Percentiles rank a stretch among this genome's conserved stretches.
Evolutionary conservation across 1,140 invertebrate species (phyloP).

Genomic region (Lasioglossum baleicum): DNA sequence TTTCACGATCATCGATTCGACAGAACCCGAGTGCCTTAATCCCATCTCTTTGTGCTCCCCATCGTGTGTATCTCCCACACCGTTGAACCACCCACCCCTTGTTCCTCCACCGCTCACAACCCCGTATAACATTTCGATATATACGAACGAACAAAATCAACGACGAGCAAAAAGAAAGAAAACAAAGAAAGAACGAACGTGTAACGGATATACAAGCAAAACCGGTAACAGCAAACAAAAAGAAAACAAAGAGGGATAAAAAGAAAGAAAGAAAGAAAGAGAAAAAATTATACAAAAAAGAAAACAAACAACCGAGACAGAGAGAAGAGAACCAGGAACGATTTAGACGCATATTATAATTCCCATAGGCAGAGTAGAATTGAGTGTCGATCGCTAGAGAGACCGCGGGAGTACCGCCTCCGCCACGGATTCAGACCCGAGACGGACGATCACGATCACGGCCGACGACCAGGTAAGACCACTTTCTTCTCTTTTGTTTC

Average conservation of each 20-base stretch:
- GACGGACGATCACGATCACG: conserved; percentile 19
- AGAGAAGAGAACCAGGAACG: conserved; percentile 45
- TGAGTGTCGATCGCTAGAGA: conserved; percentile 65
- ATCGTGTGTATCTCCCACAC: conserved; percentile 6
- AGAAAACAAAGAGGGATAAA: neutral
- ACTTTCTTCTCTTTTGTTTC: conserved; percentile 20
- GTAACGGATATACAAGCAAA: neutral
- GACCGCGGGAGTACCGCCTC: conserved; percentile 38
- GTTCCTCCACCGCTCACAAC: neutral
- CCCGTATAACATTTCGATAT: neutral
- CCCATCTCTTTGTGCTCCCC: conserved; percentile 43
- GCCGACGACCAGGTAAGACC: conserved; percentile 57
- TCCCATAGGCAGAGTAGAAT: conserved; percentile 62
- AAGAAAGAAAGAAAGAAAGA: neutral
- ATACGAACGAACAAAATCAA: conserved; percentile 11
- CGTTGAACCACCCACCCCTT: too few relatives aligned
- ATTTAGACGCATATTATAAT: conserved; percentile 66
- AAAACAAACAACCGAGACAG: conserved; percentile 29
- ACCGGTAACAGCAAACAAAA: neutral
- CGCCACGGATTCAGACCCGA: conserved; percentile 34
- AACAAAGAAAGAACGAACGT: neutral
- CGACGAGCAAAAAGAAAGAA: conserved; percentile 3
- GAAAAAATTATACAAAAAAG: neutral
- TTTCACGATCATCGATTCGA: conserved; percentile 59
- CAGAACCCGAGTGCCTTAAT: conserved; percentile 75